These are phyloP conservation scores for Tipula unca DNA, from an alignment of 2,888 invertebrate species.

Conservation along the genomic window DNA sequence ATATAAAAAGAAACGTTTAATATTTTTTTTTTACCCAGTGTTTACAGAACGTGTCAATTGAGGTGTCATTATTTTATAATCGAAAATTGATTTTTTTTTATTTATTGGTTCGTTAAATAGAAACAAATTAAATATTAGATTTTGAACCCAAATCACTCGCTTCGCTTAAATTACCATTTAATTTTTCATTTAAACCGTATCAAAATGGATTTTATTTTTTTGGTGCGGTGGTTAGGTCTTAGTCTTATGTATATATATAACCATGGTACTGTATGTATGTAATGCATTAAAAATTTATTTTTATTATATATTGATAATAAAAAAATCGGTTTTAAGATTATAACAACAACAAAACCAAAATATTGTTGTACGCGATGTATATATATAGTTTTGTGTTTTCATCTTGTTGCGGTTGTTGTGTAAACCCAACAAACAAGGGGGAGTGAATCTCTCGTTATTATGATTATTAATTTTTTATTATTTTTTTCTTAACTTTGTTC, in stretches of 20 bases:
- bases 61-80: background rate
- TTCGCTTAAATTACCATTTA: background rate
- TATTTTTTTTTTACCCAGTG: background rate
- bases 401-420: background rate
- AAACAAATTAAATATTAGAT: background rate
- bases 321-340: background rate
- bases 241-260: too few species aligned
- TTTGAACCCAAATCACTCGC: background rate
- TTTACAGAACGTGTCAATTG: background rate
- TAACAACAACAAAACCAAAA: background rate
- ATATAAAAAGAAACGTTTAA: background rate
- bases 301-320: background rate
- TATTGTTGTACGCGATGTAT: background rate
- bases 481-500: background rate
- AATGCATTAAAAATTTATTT: background rate
- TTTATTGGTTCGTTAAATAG: background rate
- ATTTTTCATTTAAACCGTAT: background rate
- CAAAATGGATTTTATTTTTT: background rate
- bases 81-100: background rate
- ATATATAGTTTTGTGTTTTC: background rate
- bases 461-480: background rate
- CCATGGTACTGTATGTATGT: background rate
- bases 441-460: background rate
- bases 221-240: background rate
- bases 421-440: background rate